These are phyloP conservation scores for Cabera pusaria DNA, from an alignment of 2,888 invertebrate genomes.

Conservation along the genomic window DNA sequence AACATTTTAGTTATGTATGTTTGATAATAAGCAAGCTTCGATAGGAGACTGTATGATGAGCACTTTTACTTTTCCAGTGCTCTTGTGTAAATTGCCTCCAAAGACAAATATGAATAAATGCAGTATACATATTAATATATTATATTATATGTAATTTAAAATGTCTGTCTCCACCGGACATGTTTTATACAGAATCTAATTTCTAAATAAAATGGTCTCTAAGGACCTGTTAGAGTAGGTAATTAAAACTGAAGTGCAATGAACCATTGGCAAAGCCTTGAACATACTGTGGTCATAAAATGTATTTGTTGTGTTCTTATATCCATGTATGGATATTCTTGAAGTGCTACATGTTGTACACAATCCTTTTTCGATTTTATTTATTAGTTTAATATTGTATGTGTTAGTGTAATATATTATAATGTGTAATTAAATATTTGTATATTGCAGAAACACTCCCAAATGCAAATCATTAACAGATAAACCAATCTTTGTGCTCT, in stretches of 20 bases:
- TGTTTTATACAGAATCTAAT: slow-evolving; percentile 34
- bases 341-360: slow-evolving; percentile 74
- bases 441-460: slow-evolving; percentile 21
- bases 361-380: slow-evolving; percentile 64
- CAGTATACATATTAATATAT: slow-evolving; percentile 30
- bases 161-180: slow-evolving; percentile 28
- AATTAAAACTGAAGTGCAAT: slow-evolving; percentile 71
- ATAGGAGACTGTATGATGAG: slow-evolving; percentile 46
- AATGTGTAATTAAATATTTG: slow-evolving; percentile 34
- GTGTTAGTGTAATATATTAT: slow-evolving; percentile 44
- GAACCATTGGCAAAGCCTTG: slow-evolving; percentile 73
- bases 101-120: slow-evolving; percentile 29
- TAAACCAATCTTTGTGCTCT: too few relatives aligned
- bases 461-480: slow-evolving; percentile 6
- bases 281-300: slow-evolving; percentile 63
- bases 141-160: slow-evolving; percentile 34
- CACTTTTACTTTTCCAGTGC: slow-evolving; percentile 37
- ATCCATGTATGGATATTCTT: slow-evolving; percentile 49
- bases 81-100: slow-evolving; percentile 31
- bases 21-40: slow-evolving; percentile 50
- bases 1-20: slow-evolving; percentile 49
- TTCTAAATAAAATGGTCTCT: slow-evolving; percentile 27
- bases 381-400: slow-evolving; percentile 41
- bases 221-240: slow-evolving; percentile 36
- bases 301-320: slow-evolving; percentile 52